A percentile compares a stretch with the other conserved stretches of the same genome.
Evolutionary conservation across 2,888 invertebrate species (phyloP).

Genomic region (Quadriops clusia): DNA sequence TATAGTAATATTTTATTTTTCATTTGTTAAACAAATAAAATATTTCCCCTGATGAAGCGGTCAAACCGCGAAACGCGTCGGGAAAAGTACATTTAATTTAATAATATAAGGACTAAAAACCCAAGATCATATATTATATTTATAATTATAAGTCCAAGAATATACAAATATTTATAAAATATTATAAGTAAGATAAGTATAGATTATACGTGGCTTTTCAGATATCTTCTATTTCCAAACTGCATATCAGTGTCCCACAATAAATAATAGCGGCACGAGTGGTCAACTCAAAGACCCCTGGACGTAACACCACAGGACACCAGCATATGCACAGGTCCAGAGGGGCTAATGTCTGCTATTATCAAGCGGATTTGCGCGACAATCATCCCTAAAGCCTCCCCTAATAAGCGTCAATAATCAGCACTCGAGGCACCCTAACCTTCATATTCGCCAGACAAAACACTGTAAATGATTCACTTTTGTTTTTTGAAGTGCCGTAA

Average conservation of each 20-base stretch:
- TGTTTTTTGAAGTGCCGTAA: slow-evolving; percentile 35
- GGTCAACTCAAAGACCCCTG: slow-evolving; percentile 26
- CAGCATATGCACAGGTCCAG: slow-evolving; percentile 23
- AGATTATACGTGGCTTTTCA: too few species aligned
- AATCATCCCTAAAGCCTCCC: slow-evolving; percentile 16
- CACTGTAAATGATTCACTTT: slow-evolving; percentile 37
- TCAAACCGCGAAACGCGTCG: too few species aligned
- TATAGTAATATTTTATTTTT: too few species aligned
- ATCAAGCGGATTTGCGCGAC: slow-evolving; percentile 13
- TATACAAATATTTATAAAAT: too few species aligned
- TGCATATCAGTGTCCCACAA: slow-evolving; percentile 12
- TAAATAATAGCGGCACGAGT: slow-evolving; percentile 21
- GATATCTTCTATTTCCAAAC: too few species aligned
- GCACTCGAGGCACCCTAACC: slow-evolving; percentile 9
- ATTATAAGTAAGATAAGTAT: too few species aligned
- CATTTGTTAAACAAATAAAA: too few species aligned
- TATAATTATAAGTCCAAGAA: too few species aligned
- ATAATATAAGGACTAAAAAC: too few species aligned
- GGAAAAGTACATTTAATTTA: too few species aligned
- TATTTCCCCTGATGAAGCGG: too few species aligned
- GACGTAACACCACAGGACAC: slow-evolving; percentile 23
- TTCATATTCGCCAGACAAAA: slow-evolving; percentile 25
- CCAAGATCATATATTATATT: too few species aligned
- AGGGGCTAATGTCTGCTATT: slow-evolving; percentile 18
- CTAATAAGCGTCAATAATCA: slow-evolving; percentile 2